Base-by-base conservation (phyloP, 2,113 vertebrate genomes). In the Oryctolagus cuniculus region DNA sequence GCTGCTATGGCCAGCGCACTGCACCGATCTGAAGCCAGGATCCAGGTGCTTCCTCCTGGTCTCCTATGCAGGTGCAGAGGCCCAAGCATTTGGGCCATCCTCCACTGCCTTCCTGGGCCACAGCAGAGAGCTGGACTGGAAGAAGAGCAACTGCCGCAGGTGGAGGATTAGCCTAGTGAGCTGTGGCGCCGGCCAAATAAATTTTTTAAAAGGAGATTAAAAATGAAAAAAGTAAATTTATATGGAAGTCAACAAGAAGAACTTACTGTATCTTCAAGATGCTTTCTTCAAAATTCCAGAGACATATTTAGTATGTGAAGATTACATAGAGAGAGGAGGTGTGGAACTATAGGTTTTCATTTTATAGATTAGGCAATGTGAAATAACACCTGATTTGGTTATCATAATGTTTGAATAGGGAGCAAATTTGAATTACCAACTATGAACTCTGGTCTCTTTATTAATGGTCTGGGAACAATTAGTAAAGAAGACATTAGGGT, bases 281-380 rank as follows among this genome's bases (percentile, higher is more conserved):
- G 10, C 38, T 89, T 90, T 92, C 38, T 58, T 78, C 31, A 88
- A 72, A 91, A 80, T 85, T 84, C 19, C 21, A 64, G 27, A 84
- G 44, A 70, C 53, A 87, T 61, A 34, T 67, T 67, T 81, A 93
- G 22, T 31, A 94, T 16, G n/a, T 44, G 16, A 73, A 17, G 79
- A 90, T 79, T 61, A 61, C 7, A 15, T 7, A 80, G 19, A 64
- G 24, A 38, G 31, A 55, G 17, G 38, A 88, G 16, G 22, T 74
- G 15, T 88, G 27, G 80, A 72, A 91, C 95, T 83, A 64, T 8
- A 75, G 2, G 0, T 55, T 17, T 82, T 38, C 29, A 34, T 93
- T 94, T 95, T 84, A 66, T 79, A 85, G 78, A 78, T 79, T 44
- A 77, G 51, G 63, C 31, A 79, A 85, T 91, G 78, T 24, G 6